These are phyloP conservation scores for Marronus borbonicus DNA, from an alignment of 2,888 invertebrate genomes.

Conservation along the genomic window DNA sequence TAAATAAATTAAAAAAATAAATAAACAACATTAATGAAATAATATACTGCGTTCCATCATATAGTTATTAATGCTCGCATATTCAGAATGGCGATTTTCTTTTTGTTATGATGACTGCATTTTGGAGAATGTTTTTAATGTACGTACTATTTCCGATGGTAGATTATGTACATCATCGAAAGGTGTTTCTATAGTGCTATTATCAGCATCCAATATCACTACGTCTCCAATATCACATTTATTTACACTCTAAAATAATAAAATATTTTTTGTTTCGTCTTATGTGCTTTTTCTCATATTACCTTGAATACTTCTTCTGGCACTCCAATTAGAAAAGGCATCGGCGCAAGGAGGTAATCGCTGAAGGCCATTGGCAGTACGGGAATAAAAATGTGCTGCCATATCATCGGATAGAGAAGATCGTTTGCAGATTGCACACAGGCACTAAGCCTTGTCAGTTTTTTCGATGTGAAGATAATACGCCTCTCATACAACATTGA, in stretches of 20 bases:
- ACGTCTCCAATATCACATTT: conserved; percentile 93
- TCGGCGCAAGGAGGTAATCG: conserved; percentile 94
- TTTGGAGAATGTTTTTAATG: not conserved
- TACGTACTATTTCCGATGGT: conserved; percentile 89
- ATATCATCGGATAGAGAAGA: conserved; percentile 97
- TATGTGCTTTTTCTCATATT: conserved; percentile 57
- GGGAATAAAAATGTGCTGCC: conserved; percentile 99
- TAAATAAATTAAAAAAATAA: too few relatives aligned
- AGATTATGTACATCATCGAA: conserved; percentile 92
- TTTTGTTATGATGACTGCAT: too few relatives aligned
- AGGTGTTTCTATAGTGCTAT: conserved; percentile 87
- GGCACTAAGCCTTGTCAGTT: conserved; percentile 91
- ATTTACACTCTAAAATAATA: conserved; percentile 78
- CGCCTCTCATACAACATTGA: conserved; percentile 95
- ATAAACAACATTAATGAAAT: too few relatives aligned
- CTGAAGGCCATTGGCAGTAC: conserved; percentile 90
- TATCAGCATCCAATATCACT: conserved; percentile 94
- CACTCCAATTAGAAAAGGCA: conserved; percentile 98
- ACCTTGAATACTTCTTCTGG: conserved; percentile 89
- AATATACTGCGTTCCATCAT: too few relatives aligned
- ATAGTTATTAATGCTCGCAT: too few relatives aligned
- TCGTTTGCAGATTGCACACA: conserved; percentile 95
- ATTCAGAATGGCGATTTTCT: too few relatives aligned
- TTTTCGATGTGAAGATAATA: conserved; percentile 92
- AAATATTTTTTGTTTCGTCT: conserved; percentile 29